These are phyloP conservation scores for Temnothorax nylanderi DNA, from an alignment of 1,140 invertebrate genomes.

Conservation along the genomic window DNA sequence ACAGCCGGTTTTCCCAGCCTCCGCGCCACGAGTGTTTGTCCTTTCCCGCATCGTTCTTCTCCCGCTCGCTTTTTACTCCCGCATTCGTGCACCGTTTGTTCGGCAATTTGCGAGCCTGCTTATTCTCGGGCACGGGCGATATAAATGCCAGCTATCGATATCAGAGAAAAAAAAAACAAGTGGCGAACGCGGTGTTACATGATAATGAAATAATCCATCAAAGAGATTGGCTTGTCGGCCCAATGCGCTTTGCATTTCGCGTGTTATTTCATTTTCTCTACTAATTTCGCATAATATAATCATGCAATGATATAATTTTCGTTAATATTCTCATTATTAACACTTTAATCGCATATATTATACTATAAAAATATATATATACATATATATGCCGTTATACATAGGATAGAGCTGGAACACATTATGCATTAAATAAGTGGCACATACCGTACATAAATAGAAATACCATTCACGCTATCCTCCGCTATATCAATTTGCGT, in stretches of 20 bases:
- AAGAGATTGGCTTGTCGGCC: background rate
- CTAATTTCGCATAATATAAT: background rate
- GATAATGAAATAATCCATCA: constrained; percentile 12
- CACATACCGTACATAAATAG: background rate
- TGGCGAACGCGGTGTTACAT: background rate
- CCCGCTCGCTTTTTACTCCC: constrained; percentile 18
- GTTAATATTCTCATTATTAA: constrained; percentile 13
- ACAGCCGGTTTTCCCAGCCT: constrained; percentile 47
- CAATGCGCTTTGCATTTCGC: background rate
- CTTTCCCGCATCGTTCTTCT: constrained; percentile 30
- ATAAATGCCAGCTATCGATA: constrained; percentile 3
- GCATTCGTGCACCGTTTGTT: constrained; percentile 36
- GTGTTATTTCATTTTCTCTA: background rate
- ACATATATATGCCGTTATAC: no score
- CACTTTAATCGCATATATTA: background rate
- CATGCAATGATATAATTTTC: background rate
- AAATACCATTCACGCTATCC: background rate
- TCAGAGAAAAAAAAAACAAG: background rate
- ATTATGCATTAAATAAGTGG: background rate
- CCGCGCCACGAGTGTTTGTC: constrained; percentile 47
- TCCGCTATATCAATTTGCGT: background rate
- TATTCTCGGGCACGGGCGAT: background rate
- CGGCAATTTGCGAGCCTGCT: constrained; percentile 22
- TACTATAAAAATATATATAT: no score
- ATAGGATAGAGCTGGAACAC: background rate